A percentile compares a stretch with the other conserved stretches of the same genome.
Conservation (phyloP, 2,888 invertebrate species). For the Leptarthrus brevirostris region DNA sequence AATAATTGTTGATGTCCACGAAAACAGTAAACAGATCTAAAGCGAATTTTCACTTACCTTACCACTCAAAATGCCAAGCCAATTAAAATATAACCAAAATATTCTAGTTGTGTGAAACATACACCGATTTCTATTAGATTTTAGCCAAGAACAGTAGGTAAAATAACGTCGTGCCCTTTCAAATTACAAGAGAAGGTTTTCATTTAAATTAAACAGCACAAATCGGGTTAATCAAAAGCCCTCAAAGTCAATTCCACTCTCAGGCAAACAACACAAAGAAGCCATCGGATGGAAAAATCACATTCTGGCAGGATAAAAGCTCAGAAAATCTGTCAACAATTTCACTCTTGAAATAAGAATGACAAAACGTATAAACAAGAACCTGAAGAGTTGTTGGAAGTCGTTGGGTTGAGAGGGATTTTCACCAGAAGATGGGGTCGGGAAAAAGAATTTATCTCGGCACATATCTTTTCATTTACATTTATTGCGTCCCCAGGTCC, state of each 20-base stretch:
- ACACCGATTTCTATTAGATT: too few relatives aligned
- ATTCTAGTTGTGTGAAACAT: too few relatives aligned
- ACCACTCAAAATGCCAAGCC: too few relatives aligned
- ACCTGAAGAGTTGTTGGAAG: conserved; percentile 43
- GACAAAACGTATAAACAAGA: conserved; percentile 48
- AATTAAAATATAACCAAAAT: too few relatives aligned
- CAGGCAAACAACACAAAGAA: conserved; percentile 19
- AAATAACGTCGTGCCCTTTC: too few relatives aligned
- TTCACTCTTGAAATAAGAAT: conserved; percentile 47
- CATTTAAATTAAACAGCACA: conserved; percentile 45
- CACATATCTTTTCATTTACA: conserved; percentile 49
- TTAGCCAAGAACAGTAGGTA: too few relatives aligned
- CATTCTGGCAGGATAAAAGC: conserved; percentile 46
- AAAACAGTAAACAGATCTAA: too few relatives aligned
- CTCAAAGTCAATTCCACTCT: conserved; percentile 42
- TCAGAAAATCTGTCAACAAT: conserved; percentile 47
- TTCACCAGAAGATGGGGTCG: neutral
- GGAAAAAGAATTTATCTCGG: conserved; percentile 44
- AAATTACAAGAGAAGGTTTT: too few relatives aligned
- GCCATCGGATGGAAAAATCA: conserved; percentile 38
- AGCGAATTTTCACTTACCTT: too few relatives aligned
- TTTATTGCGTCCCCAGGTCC: conserved; percentile 46
- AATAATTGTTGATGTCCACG: too few relatives aligned
- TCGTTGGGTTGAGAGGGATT: conserved; percentile 1
- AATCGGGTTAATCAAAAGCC: conserved; percentile 49